Percentiles rank a stretch among this genome's conserved stretches.
Evolutionary conservation across 2,888 invertebrate species (phyloP).

Genomic region (Strigamia maritima): DNA sequence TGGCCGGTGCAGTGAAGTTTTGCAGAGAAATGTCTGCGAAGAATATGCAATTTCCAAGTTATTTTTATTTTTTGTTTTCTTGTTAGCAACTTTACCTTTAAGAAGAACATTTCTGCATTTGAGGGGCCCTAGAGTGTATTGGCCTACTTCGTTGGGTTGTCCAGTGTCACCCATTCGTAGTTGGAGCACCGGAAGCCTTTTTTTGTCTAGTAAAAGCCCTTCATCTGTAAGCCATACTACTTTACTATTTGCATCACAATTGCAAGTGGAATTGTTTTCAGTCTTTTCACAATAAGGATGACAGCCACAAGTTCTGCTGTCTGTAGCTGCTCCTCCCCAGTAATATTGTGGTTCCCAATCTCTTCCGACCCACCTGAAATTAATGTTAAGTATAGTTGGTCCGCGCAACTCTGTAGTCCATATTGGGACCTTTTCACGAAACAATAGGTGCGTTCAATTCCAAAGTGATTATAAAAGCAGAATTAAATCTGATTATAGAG

Average conservation of each 20-base stretch:
- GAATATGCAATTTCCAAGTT: background rate
- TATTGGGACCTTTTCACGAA: no score
- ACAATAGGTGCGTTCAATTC: no score
- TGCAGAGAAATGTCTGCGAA: slow-evolving; percentile 44
- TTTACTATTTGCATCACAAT: slow-evolving; percentile 46
- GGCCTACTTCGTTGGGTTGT: slow-evolving; percentile 46
- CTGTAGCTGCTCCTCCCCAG: slow-evolving; percentile 47
- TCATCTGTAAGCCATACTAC: slow-evolving; percentile 45
- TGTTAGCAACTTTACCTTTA: slow-evolving; percentile 43
- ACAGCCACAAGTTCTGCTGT: slow-evolving; percentile 46
- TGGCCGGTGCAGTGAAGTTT: slow-evolving; percentile 43
- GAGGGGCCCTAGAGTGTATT: slow-evolving; percentile 45
- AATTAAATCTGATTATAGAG: no score
- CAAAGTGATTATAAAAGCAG: no score
- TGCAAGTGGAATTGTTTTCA: slow-evolving; percentile 45
- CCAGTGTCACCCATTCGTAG: slow-evolving; percentile 47
- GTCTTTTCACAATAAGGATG: slow-evolving; percentile 46
- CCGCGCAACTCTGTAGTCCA: no score
- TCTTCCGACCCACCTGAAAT: slow-evolving; percentile 46
- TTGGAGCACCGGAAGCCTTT: slow-evolving; percentile 45
- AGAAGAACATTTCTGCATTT: slow-evolving; percentile 44
- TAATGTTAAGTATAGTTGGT: no score
- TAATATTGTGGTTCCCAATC: slow-evolving; percentile 46
- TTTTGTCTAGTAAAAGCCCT: slow-evolving; percentile 45
- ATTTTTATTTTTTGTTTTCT: no score